A percentile compares a stretch with the other conserved stretches of the same genome.
Conservation (phyloP, 2,888 invertebrate genomes). For the Rhorus exstirpatorius region DNA sequence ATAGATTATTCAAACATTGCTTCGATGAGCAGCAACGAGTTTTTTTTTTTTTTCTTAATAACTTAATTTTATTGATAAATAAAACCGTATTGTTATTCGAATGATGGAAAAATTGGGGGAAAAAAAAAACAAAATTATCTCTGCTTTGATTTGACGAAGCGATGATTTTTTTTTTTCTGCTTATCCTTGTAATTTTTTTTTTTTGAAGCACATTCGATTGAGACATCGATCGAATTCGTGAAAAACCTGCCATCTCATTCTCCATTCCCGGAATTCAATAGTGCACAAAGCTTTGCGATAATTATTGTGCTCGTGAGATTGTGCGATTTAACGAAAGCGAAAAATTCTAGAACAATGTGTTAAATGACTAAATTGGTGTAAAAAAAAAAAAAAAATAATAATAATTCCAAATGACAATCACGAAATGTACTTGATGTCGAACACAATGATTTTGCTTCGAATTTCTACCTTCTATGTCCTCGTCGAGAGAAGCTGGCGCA, state of each 20-base stretch:
- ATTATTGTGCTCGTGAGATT: slow-evolving; percentile 3
- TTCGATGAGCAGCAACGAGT: background rate
- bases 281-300: slow-evolving; percentile 44
- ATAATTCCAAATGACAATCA: slow-evolving; percentile 8
- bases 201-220: slow-evolving; percentile 33
- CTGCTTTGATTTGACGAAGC: background rate
- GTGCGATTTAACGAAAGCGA: slow-evolving; percentile 41
- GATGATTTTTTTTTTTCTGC: slow-evolving; percentile 7
- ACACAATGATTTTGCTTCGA: slow-evolving; percentile 19
- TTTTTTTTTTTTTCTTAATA: too few relatives aligned
- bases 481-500: slow-evolving; percentile 63
- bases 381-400: slow-evolving; percentile 41
- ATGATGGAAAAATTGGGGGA: too few relatives aligned
- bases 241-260: slow-evolving; percentile 63
- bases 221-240: slow-evolving; percentile 14
- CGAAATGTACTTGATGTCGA: slow-evolving; percentile 12
- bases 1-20: background rate
- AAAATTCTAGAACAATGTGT: slow-evolving; percentile 21
- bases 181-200: background rate
- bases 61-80: too few relatives aligned
- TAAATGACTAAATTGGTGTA: slow-evolving; percentile 50
- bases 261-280: slow-evolving; percentile 4
- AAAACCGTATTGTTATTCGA: too few relatives aligned
- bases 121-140: too few relatives aligned
- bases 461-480: slow-evolving; percentile 71